phyloP scores from a whole-genome alignment of 2,797 vertebrate species.

The Clarias laeviceps region DNA sequence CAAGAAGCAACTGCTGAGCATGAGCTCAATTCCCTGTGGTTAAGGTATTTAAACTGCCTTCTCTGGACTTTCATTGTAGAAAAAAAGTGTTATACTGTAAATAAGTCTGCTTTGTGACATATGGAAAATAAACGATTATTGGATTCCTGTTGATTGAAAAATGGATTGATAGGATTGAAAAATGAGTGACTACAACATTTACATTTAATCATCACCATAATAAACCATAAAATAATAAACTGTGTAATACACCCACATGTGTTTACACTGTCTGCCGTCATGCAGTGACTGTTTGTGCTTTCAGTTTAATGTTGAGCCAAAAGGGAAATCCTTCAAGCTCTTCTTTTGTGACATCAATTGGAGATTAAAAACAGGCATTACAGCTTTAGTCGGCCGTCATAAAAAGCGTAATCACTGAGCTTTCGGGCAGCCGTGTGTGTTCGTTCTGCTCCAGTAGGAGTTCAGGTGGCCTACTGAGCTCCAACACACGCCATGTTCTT shows the following conservation, averaged over 20 bases:
- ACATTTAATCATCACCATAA: constrained; percentile 5
- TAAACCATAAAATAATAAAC: constrained; percentile 14
- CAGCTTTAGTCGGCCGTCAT: constrained; percentile 68
- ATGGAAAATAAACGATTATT: neutral
- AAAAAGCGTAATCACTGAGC: constrained; percentile 68
- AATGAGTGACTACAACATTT: neutral
- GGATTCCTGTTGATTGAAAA: neutral
- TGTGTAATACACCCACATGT: constrained; percentile 32
- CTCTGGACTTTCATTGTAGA: neutral
- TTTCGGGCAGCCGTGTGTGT: constrained; percentile 58
- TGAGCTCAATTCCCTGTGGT: constrained; percentile 17
- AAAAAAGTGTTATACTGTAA: neutral
- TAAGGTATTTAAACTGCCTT: neutral
- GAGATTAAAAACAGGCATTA: constrained; percentile 65
- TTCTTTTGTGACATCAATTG: constrained; percentile 63
- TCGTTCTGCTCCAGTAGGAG: constrained; percentile 64
- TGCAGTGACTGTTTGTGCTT: constrained; percentile 39
- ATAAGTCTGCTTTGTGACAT: neutral
- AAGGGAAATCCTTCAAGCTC: constrained; percentile 67
- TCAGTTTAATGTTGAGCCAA: constrained; percentile 57
- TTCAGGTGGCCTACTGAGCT: constrained; percentile 75
- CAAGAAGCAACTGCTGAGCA: constrained; percentile 32
- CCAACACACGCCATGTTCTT: constrained; percentile 62
- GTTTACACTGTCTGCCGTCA: constrained; percentile 26
- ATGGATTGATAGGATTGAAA: neutral